Base-by-base conservation (phyloP, 2,888 invertebrate species). In the Tuta absoluta region DNA sequence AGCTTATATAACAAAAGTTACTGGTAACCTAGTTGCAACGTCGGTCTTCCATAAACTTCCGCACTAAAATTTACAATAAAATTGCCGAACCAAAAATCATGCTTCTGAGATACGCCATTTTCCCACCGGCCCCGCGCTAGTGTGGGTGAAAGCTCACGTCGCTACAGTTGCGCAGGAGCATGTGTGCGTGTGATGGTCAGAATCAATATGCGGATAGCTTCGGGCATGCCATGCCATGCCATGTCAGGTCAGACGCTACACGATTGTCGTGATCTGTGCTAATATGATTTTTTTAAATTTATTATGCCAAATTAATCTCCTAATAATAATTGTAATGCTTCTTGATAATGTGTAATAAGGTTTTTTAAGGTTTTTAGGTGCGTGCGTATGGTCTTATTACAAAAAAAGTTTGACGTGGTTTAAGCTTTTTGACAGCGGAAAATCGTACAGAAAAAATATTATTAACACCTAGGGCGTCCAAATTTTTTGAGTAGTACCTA, bases 221-320 rank as follows among this genome's bases (percentile, higher is more conserved):
- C 37, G 53, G 74, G 74, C 78, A 71, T 69, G 66, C 70, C 75
- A 72, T 69, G 33, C 7, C 33, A 33, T 8, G 65, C 70, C 75
- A 72, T 69, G 66, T 71, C 75, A 71, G 79, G 79, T 75, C 78
- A 71, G 67, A 61, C 58, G 68, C 63, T 65, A 71, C 79, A 79
- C 75, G 75, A 72, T 19, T n/a, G 56, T 76, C 78, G 78, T 78
- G 78, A 70, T 38, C 59, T 14, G 66, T 41, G 48, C 56, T 67
- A 59, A 59, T 38, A 59, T 56, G 56, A n/a, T 38, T 38, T 12
- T 59, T 58, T 58, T 58, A 38, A 38, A 58, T 59, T 14, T 24
- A 53, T 21, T 28, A 23, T 41, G 4, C 19, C 38, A 23, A 19
- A 28, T 37, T n/a, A 37, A 14, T 45, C 5, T 1, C 2, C 45